Percentiles rank a stretch among this genome's conserved stretches.
Conservation (phyloP, 2,888 invertebrate genomes). For the Epirrita christyi region DNA sequence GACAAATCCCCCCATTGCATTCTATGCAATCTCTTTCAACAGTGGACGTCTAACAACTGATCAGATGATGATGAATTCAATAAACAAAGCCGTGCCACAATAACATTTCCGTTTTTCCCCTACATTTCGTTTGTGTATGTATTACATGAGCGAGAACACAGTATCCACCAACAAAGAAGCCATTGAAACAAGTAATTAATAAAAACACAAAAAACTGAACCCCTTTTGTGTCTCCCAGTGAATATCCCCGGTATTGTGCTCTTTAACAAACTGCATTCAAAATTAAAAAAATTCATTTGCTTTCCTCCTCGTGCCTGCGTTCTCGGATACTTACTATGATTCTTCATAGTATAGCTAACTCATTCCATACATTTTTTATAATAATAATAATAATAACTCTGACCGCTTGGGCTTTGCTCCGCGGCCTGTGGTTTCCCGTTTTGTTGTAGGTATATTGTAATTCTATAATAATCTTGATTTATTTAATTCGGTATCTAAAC, state of each 20-base stretch:
- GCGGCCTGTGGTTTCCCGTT: too few species aligned
- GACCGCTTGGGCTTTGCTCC: too few species aligned
- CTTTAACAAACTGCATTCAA: constrained; percentile 83
- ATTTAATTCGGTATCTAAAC: too few species aligned
- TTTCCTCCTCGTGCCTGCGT: constrained; percentile 52
- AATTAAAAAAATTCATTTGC: constrained; percentile 82
- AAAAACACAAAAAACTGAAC: constrained; percentile 61
- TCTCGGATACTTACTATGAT: constrained; percentile 30
- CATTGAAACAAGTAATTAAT: constrained; percentile 69
- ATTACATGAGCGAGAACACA: constrained; percentile 27
- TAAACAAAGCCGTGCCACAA: too few species aligned
- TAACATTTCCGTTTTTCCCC: neutral
- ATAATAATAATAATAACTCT: too few species aligned
- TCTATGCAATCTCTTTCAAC: too few species aligned
- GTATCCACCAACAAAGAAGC: constrained; percentile 30
- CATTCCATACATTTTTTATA: constrained; percentile 41
- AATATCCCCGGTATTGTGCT: constrained; percentile 76
- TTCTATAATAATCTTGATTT: too few species aligned
- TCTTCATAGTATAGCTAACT: constrained; percentile 21
- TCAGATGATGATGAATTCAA: too few species aligned
- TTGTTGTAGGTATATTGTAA: too few species aligned
- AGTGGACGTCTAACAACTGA: too few species aligned
- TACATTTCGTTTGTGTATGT: constrained; percentile 13
- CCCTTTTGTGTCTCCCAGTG: constrained; percentile 76
- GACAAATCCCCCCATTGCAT: too few species aligned